Evolutionary conservation across 1,140 invertebrate genomes (phyloP).

Genomic region (Odontomachus brunneus): DNA sequence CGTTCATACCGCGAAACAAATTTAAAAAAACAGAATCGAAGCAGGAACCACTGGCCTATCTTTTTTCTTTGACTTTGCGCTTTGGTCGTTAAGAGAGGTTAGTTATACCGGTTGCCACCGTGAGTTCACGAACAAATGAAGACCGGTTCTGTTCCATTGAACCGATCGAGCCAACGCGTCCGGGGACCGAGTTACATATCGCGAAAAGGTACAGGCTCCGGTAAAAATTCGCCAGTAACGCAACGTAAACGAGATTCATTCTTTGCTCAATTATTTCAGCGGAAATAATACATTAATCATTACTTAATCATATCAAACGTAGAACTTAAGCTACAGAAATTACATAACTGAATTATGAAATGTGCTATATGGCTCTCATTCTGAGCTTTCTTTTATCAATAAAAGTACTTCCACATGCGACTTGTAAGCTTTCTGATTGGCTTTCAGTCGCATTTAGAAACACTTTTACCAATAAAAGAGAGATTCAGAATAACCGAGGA

Average conservation of each 20-base stretch:
- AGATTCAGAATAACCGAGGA: no score
- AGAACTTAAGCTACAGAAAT: no score
- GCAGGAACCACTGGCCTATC: constrained; percentile 40
- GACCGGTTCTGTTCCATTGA: constrained; percentile 79
- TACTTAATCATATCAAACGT: neutral
- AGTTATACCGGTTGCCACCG: constrained; percentile 78
- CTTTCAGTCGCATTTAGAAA: no score
- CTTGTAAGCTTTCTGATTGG: no score
- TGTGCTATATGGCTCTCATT: no score
- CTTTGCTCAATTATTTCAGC: neutral
- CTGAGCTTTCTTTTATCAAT: no score
- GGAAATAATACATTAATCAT: neutral
- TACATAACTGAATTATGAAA: no score
- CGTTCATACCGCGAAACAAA: neutral
- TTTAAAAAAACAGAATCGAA: neutral
- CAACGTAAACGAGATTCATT: neutral
- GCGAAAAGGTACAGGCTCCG: constrained; percentile 39
- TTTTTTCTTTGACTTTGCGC: constrained; percentile 64
- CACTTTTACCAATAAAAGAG: no score
- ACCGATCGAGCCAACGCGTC: constrained; percentile 67
- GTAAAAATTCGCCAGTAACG: constrained; percentile 61
- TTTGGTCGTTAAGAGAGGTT: constrained; percentile 77
- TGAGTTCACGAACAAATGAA: constrained; percentile 72
- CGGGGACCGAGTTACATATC: constrained; percentile 62
- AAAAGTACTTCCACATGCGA: no score